Base-by-base conservation (phyloP, 2,888 invertebrate genomes). In the Helleia helle region DNA sequence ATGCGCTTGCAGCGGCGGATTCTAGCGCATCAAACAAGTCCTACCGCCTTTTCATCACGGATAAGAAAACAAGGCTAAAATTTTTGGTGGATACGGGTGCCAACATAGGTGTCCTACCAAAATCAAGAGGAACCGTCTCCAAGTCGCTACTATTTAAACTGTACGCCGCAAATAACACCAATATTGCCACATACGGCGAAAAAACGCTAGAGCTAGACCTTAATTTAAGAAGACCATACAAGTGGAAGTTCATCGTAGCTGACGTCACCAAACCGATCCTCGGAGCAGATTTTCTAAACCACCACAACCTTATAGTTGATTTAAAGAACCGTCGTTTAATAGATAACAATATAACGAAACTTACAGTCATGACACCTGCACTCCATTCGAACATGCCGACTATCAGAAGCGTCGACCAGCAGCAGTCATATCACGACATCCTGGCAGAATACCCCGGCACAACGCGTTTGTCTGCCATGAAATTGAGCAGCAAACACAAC, bases 131-230 rank as follows among this genome's bases (percentile, higher is more conserved):
- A 18, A 4, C 18, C 18, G 6, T 4, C 3, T 6, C 6, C 6
- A 4, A 18, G 18, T 4, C 18, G 4, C 18, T 18, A 4, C 6
- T 18, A 6, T 18, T 18, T 18, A 18, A 18, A 6, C 18, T 18
- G 6, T 18, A 18, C 18, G 45, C 40, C 4, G 45, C 45, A 1
- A 45, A 45, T 38, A 36, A 28, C 6, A 30, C 30, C 3, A 14
- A n/a, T 12, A 44, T 44, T 2, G 12, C 7, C 14, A 44, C 44
- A 3, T 41, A 36, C 17, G 44, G 44, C 9, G 36, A 30, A 5
- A 39, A 22, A 24, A 41, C 36, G 2, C 25, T 44, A 1, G 18
- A 22, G 18, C 8, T 44, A 3, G 34, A 44, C 18, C 17, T 44
- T n/a, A 28, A 28, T 1, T 9, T 42, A 14, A 34, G 44, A 3